A percentile compares a stretch with the other conserved stretches of the same genome.
Conservation (phyloP, 2,797 vertebrate genomes). For the Liasis olivaceus region DNA sequence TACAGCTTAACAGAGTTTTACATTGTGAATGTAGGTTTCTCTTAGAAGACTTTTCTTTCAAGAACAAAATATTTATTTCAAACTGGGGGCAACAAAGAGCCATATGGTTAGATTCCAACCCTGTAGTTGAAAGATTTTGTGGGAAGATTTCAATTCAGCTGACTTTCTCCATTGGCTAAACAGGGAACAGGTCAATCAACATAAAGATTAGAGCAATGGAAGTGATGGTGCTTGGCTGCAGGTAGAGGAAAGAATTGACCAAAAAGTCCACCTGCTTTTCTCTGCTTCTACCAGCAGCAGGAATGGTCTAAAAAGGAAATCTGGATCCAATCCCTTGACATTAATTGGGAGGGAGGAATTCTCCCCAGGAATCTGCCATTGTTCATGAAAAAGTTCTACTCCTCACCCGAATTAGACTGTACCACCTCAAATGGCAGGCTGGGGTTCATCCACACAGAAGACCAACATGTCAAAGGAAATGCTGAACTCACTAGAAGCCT, state of each 20-base stretch:
- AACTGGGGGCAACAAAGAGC: slow-evolving; percentile 14
- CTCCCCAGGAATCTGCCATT: not conserved
- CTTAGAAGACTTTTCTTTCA: not conserved
- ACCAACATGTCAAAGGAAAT: not conserved
- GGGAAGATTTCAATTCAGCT: not conserved
- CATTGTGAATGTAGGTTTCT: slow-evolving; percentile 1
- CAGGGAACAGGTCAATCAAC: not conserved
- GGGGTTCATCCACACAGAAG: not conserved
- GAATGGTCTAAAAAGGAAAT: not conserved
- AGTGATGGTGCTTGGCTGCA: not conserved
- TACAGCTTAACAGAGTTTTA: not conserved
- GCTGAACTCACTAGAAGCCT: not conserved
- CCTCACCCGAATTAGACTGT: not conserved
- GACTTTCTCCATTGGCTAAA: not conserved
- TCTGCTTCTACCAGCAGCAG: not conserved
- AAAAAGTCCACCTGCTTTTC: not conserved
- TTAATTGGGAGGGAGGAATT: not conserved
- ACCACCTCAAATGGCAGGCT: not conserved
- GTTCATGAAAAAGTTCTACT: not conserved
- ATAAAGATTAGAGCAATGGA: not conserved
- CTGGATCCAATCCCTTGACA: not conserved
- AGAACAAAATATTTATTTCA: not conserved
- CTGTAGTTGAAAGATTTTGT: not conserved
- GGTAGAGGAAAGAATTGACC: not conserved
- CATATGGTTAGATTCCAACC: not conserved